Conservation (phyloP, 2,113 vertebrate genomes). For the Setophaga petechia region DNA sequence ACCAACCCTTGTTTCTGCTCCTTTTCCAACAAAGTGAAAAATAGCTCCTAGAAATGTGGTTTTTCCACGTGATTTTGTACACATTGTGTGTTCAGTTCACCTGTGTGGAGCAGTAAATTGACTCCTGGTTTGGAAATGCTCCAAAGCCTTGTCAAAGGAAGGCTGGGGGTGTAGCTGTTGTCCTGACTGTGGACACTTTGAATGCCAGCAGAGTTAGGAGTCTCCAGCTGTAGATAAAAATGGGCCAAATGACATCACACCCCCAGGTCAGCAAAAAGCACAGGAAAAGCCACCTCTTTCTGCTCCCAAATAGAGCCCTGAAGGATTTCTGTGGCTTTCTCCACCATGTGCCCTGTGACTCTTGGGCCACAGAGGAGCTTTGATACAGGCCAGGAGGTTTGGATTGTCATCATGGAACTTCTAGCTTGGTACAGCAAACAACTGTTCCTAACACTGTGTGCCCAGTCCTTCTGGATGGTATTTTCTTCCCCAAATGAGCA, state of each 20-base stretch:
- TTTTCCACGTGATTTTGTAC: not conserved
- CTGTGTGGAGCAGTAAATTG: not conserved
- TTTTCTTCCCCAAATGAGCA: not conserved
- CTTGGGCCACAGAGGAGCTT: not conserved
- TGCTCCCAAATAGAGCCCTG: not conserved
- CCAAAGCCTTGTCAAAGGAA: not conserved
- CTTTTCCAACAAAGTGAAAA: not conserved
- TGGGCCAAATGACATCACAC: not conserved
- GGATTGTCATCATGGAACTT: not conserved
- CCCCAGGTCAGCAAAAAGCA: not conserved
- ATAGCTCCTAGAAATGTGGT: not conserved
- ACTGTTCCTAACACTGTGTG: not conserved
- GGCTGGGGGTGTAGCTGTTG: accelerated
- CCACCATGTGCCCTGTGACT: not conserved
- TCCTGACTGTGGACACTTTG: not conserved
- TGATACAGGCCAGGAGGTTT: not conserved
- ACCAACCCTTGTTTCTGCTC: not conserved
- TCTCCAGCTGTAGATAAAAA: not conserved
- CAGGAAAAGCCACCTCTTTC: not conserved
- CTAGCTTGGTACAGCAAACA: not conserved
- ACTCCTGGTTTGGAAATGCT: not conserved
- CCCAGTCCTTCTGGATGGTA: not conserved
- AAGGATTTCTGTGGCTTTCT: not conserved
- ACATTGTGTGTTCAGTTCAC: accelerated
- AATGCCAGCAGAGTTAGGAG: not conserved